Base-by-base conservation (phyloP, 2,888 invertebrate genomes). In the Sepioteuthis lessoniana region DNA sequence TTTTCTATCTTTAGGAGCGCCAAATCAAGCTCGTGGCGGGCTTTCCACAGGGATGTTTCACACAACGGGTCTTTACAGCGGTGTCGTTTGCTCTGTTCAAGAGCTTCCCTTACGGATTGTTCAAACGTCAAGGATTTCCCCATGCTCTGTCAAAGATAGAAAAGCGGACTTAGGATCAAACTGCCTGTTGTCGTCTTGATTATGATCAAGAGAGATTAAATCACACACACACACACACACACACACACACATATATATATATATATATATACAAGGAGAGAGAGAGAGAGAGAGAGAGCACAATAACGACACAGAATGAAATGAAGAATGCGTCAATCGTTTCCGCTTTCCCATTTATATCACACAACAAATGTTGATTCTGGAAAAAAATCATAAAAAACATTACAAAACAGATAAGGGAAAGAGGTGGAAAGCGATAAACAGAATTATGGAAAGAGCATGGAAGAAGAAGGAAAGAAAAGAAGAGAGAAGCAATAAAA, bases 1-100 rank as follows among this genome's bases (percentile, higher is more conserved):
- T 99, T 98, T 94, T 98, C 98, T 96, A 99, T 98, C 96, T 98
- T 98, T 96, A 98, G 98, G 96, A 98, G 98, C 0, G 99, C 98
- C 97, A 99, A 98, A 97, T 99, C 99, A 96, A 99, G 98, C 97
- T 99, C 99, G 97, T 99, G 98, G 96, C 98, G 98, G 93, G 98
- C 98, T 97, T 99, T 98, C 99, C 99, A 99, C 95, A 99, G 95
- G 94, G 97, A 96, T 21, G 97, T 97, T 94, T 97, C 97, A 95
- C 97, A 97, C 28, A 97, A 94, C 5, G 97, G 98, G 97, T 98
- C 98, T 94, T 98, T 98, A 97, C 98, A 98, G 94, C 98, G 98
- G 97, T 98, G 98, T 96, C 98, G 98, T 95, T 98, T 98, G 91
- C 98, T 97, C 95, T 98, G 98, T 96, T 98, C 98, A 96, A 98